phyloP scores from a whole-genome alignment of 2,113 vertebrate species.

The Cololabis saira region DNA sequence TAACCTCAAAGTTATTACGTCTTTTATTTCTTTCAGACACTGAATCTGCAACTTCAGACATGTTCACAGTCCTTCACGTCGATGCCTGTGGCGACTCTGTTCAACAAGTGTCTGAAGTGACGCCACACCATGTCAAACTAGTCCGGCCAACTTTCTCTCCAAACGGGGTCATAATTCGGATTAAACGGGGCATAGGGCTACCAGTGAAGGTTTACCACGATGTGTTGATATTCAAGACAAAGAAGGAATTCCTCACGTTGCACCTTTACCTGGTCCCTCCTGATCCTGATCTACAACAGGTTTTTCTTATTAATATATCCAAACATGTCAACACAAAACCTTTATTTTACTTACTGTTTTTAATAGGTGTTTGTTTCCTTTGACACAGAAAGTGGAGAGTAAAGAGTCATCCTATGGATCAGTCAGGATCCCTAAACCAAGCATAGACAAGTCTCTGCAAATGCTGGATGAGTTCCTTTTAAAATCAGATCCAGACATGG shows the following conservation, averaged over 20 bases:
- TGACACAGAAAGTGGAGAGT: not conserved
- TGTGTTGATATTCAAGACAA: constrained; percentile 22
- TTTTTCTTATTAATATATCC: not conserved
- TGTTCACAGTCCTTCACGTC: constrained; percentile 20
- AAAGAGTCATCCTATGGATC: not conserved
- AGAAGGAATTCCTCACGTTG: not conserved
- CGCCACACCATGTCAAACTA: too few relatives aligned
- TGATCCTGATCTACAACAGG: constrained; percentile 29
- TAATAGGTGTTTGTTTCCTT: not conserved
- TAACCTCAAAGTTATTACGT: not conserved
- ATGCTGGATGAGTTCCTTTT: constrained; percentile 5
- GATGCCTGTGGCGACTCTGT: too few relatives aligned
- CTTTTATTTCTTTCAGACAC: constrained; percentile 20
- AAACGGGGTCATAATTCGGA: constrained; percentile 3
- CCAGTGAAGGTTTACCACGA: not conserved
- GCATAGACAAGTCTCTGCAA: not conserved
- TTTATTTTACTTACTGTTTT: not conserved
- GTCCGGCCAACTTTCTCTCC: constrained; percentile 23
- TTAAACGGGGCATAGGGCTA: not conserved
- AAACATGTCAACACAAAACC: not conserved
- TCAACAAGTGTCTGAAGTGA: too few relatives aligned
- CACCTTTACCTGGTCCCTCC: constrained; percentile 33
- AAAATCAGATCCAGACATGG: not conserved
- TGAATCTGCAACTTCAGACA: not conserved
- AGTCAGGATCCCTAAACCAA: not conserved